Conservation (phyloP, 1,140 invertebrate species). For the Apis cerana region DNA sequence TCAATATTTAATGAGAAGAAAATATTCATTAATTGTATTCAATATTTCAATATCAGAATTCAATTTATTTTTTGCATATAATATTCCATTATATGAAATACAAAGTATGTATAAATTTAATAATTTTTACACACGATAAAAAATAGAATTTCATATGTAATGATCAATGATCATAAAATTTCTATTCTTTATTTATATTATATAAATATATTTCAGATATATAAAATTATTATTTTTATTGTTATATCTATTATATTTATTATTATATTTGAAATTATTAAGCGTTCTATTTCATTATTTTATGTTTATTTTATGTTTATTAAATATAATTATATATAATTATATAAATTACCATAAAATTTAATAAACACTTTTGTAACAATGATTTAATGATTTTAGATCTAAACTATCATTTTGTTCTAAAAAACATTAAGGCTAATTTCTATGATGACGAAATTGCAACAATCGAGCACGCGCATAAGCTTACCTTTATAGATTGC, state of each 20-base stretch:
- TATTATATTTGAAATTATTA: too few relatives aligned
- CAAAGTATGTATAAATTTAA: not conserved
- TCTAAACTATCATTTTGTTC: not conserved
- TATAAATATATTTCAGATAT: not conserved
- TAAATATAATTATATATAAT: too few relatives aligned
- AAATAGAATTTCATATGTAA: too few relatives aligned
- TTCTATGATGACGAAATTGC: constrained; percentile 25
- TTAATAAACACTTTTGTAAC: not conserved
- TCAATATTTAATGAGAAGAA: too few relatives aligned
- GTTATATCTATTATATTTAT: too few relatives aligned
- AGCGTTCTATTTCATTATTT: too few relatives aligned
- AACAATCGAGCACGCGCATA: constrained; percentile 6
- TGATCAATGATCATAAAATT: not conserved
- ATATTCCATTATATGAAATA: not conserved
- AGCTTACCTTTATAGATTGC: not conserved
- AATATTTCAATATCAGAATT: not conserved
- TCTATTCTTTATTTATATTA: not conserved
- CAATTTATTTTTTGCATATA: not conserved
- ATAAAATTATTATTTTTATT: not conserved
- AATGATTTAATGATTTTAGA: not conserved
- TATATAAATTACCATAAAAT: too few relatives aligned
- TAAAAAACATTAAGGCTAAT: constrained; percentile 30
- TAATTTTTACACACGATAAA: not conserved
- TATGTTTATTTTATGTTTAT: too few relatives aligned
- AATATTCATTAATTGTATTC: not conserved